Evolutionary conservation across 2,113 vertebrate species (phyloP), one percentile per base, ranked within the genome.

Genomic region (Neofelis nebulosa): DNA sequence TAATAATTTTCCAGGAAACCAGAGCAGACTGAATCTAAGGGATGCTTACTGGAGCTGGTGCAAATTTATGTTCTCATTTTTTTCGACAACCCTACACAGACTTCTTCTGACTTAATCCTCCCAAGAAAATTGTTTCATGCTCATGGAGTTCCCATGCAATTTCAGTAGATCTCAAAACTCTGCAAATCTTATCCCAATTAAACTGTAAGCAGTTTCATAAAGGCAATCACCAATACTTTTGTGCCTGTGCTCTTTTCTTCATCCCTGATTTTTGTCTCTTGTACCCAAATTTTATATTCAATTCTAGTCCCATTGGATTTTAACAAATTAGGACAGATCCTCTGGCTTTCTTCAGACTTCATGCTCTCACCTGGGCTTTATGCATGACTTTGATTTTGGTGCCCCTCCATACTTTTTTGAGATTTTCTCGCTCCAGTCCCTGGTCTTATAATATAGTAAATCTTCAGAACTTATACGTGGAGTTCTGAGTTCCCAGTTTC

Each of bases 1-100:
- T 69, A 38, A 63, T 90, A 52, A 95, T 91, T 96, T 93, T 85
- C 63, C 45, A 94, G 79, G n/a, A 89, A 96, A 92, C 36, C 69
- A 87, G 69, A 83, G 8, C 23, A 89, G 52, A 81, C 76, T 96
- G 27, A 95, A 96, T 88, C 21, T 91, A 68, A 94, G 31, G 27
- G 7, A 69, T 83, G 13, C 23, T 45, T 89, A 45, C 84, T 92
- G 29, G 63, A 94, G 2, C n/a, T 91, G 66, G 50, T 25, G n/a
- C 4, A 92, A 93, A 95, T 90, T 92, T 92, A 95, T 84, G 45
- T 91, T 83, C 74, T 69, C 14, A 73, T 89, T 84, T 92, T 89
- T 93, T 90, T 94, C 65, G 66, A 80, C 5, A 94, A 50, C 36
- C 65, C 41, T 25, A 87, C 5, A 41, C 29, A 97, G 63, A 90